Conservation (phyloP, 2,888 invertebrate species). For the Diplolepis rosae region DNA sequence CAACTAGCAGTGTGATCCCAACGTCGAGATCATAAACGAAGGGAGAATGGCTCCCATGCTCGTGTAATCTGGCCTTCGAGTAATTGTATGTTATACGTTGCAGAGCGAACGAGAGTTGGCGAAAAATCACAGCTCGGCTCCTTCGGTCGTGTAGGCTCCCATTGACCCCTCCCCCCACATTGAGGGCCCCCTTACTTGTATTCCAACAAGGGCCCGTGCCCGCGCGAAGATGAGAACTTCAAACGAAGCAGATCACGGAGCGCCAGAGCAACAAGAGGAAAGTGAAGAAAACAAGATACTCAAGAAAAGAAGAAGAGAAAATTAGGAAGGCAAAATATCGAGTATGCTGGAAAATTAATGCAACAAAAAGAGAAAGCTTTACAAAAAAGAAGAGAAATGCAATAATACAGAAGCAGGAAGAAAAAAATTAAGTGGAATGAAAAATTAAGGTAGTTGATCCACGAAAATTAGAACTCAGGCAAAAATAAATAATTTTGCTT, state of each 20-base stretch:
- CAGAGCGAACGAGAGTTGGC: conserved; percentile 46
- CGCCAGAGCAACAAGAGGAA: background rate
- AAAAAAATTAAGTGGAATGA: too few relatives aligned
- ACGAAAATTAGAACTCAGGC: too few relatives aligned
- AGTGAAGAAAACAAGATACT: background rate
- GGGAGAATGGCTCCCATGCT: conserved; percentile 56
- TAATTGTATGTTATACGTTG: conserved; percentile 72
- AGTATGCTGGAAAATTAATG: background rate
- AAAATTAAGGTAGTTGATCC: too few relatives aligned
- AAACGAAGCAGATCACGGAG: conserved; percentile 21
- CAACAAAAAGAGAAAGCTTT: background rate
- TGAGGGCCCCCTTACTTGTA: background rate
- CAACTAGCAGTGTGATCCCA: conserved; percentile 45
- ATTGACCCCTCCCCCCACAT: background rate
- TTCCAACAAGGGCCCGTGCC: conserved; percentile 21
- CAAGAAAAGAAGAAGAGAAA: background rate
- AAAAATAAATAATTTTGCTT: too few relatives aligned
- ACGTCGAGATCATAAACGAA: conserved; percentile 53
- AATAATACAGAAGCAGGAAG: background rate
- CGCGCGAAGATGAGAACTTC: conserved; percentile 8
- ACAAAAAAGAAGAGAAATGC: background rate
- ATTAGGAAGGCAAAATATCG: background rate
- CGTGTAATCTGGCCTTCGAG: conserved; percentile 69
- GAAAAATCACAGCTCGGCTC: conserved; percentile 46
- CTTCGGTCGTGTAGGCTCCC: background rate